Evolutionary conservation across 2,113 vertebrate species (phyloP), one percentile per base, ranked within the genome.

Genomic region (Indicator indicator): DNA sequence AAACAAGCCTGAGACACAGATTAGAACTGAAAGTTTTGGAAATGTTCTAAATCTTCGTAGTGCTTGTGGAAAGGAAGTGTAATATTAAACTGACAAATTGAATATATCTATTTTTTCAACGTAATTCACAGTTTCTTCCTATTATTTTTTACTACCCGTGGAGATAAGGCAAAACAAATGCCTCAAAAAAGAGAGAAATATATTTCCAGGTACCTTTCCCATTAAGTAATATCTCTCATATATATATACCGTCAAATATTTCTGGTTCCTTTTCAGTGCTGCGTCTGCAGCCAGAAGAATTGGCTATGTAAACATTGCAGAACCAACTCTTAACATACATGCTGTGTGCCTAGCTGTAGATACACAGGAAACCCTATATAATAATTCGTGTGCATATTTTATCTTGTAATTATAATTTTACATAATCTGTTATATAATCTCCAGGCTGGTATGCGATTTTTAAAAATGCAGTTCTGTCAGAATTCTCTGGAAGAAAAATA

Each of bases 41-140:
- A 97, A 90, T 91, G 83, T 96, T 97, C 93, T 96, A 95, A 96
- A 97, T 96, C 97, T 97, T 95, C 95, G 85, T 93, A 97, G 93
- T 80, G 8, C 81, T 59, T 59, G 87, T 94, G 92, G 96, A 96
- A 88, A 95, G 89, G 92, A 97, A 98, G 96, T 95, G 96, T 94
- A 98, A 98, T 97, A 97, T 97, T 97, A 97, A 98, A 98, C 97
- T 97, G 97, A 97, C 95, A 98, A 97, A 97, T 97, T 94, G 97
- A 97, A 76, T 84, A 28, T 55, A 76, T 89, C 59, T 89, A 40
- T 97, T 97, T 94, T 97, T 96, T 91, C 94, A 90, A 81, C 89
- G 92, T 96, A 98, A 98, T 98, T 97, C 97, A 98, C 97, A 97
- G 97, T 97, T 98, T 97, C 93, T 97, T 95, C 91, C 96, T 95